A percentile compares a stretch with the other conserved stretches of the same genome.
Conservation (phyloP, 2,888 invertebrate species). For the Drosophila aldrichi region DNA sequence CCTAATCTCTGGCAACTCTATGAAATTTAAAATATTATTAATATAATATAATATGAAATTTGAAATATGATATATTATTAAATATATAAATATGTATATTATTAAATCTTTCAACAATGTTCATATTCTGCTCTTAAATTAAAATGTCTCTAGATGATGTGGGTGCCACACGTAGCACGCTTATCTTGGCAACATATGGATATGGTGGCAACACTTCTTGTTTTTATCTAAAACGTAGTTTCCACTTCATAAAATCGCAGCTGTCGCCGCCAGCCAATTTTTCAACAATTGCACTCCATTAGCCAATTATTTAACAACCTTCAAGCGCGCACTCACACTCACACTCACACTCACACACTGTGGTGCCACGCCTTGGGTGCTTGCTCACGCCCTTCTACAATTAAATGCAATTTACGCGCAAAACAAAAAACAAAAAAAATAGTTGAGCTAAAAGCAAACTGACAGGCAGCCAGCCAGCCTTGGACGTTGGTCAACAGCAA, state of each 20-base stretch:
- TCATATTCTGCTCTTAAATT: too few relatives aligned
- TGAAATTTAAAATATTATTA: too few relatives aligned
- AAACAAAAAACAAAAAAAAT: constrained; percentile 19
- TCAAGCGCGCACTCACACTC: constrained; percentile 13
- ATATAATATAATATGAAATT: too few relatives aligned
- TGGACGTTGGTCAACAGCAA: constrained; percentile 25
- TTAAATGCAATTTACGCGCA: constrained; percentile 66
- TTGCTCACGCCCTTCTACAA: constrained; percentile 48
- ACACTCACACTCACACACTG: constrained; percentile 1
- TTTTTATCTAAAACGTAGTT: constrained; percentile 20
- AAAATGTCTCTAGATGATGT: neutral
- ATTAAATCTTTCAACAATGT: too few relatives aligned
- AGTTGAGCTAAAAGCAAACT: constrained; percentile 48
- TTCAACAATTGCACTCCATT: constrained; percentile 54
- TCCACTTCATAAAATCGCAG: constrained; percentile 54
- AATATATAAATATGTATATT: too few relatives aligned
- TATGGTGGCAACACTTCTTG: constrained; percentile 1
- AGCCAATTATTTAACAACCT: constrained; percentile 54
- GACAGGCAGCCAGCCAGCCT: constrained; percentile 34
- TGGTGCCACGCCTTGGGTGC: neutral
- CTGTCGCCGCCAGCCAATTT: constrained; percentile 38
- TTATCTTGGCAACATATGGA: constrained; percentile 6
- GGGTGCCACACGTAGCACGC: neutral
- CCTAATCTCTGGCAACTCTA: neutral
- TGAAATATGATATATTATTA: too few relatives aligned